A percentile compares a stretch with the other conserved stretches of the same genome.
Conservation (phyloP, 2,113 vertebrate species). For the Pandion haliaetus region DNA sequence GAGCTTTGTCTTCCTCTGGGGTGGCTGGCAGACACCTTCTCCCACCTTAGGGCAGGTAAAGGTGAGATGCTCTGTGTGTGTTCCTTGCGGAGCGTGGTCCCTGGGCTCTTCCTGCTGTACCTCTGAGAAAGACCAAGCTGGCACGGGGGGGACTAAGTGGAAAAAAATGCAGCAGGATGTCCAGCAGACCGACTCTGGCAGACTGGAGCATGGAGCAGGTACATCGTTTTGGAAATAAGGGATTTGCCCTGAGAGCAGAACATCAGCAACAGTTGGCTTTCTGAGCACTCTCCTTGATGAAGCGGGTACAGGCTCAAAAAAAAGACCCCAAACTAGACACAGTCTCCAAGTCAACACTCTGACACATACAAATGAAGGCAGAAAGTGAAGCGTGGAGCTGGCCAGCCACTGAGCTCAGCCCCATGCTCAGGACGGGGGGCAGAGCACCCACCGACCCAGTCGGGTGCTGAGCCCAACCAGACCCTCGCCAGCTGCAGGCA, state of each 20-base stretch:
- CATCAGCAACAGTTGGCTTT: background rate
- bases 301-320: background rate
- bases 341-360: background rate
- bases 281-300: background rate
- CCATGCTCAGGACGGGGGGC: background rate
- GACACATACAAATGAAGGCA: background rate
- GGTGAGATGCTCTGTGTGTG: background rate
- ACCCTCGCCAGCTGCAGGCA: rapidly evolving
- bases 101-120: rapidly evolving
- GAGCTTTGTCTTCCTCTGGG: background rate
- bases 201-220: rapidly evolving
- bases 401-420: background rate
- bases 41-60: background rate
- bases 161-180: background rate
- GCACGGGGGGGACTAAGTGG: rapidly evolving
- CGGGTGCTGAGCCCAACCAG: background rate
- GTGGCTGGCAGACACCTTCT: rapidly evolving
- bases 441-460: background rate
- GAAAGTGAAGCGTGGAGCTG: background rate
- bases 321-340: background rate
- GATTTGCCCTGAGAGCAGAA: background rate
- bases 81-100: background rate
- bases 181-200: rapidly evolving
- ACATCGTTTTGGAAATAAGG: rapidly evolving
- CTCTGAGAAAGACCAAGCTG: background rate